phyloP scores from a whole-genome alignment of 2,113 vertebrate species.

The Dicerorhinus sumatrensis region DNA sequence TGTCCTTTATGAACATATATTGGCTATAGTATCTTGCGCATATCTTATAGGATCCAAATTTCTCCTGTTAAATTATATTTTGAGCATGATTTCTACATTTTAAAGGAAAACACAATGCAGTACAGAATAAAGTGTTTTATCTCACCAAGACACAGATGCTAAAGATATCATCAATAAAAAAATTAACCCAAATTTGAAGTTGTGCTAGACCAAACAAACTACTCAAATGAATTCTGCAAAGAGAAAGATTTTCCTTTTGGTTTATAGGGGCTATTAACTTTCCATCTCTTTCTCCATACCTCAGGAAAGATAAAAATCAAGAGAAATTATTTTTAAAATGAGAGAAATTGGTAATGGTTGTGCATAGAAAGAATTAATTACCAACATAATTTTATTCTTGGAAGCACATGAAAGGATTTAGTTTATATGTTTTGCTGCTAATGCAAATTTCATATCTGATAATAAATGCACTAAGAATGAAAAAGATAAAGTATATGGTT shows the following conservation, averaged over 20 bases:
- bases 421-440: slow-evolving; percentile 73
- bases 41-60: slow-evolving; percentile 77
- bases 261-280: slow-evolving; percentile 67
- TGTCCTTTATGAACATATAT: slow-evolving; percentile 47
- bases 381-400: slow-evolving; percentile 62
- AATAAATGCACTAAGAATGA: slow-evolving; percentile 75
- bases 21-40: slow-evolving; percentile 49
- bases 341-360: slow-evolving; percentile 70
- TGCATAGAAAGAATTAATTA: slow-evolving; percentile 73
- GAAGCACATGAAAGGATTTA: slow-evolving; percentile 69
- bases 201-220: slow-evolving; percentile 81
- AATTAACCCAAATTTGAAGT: slow-evolving; percentile 75
- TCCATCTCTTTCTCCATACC: background rate
- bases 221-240: slow-evolving; percentile 66
- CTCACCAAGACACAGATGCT: slow-evolving; percentile 72
- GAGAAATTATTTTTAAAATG: slow-evolving; percentile 72
- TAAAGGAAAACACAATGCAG: slow-evolving; percentile 77
- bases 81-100: slow-evolving; percentile 78
- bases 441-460: slow-evolving; percentile 78
- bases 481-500: slow-evolving; percentile 71
- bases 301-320: slow-evolving; percentile 53
- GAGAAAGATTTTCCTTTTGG: slow-evolving; percentile 63
- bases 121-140: slow-evolving; percentile 81
- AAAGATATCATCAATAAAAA: slow-evolving; percentile 84
- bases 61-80: slow-evolving; percentile 75